Base-by-base conservation (phyloP, 2,888 invertebrate species). In the Hyppa rectilinea region DNA sequence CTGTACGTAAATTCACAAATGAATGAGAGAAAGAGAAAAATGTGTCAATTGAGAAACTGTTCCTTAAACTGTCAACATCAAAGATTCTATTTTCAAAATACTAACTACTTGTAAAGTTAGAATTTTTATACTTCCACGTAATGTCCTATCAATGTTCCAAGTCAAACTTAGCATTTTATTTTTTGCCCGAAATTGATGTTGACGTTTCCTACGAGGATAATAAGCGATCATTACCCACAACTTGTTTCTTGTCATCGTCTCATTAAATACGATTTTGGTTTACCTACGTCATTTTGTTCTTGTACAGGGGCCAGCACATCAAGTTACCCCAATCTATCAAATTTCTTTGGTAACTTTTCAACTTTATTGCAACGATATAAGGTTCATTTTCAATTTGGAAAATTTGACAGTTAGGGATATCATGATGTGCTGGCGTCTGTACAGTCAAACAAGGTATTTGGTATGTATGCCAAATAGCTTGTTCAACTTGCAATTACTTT, bases 221-320 rank as follows among this genome's bases (percentile, higher is more conserved):
- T 67, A 55, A 47, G 31, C 36, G 34, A 38, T 40, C 29, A 75
- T 70, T 70, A 75, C 45, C 47, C 29, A 50, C 23, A 77, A 61
- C 20, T 45, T 34, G 31, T 56, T 34, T 56, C 61, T 58, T 47
- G 50, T 71, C 61, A 71, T 78, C 34, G 20, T 58, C 10, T 50
- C 43, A 58, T 47, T 75, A 50, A 56, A 45, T n/a, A 45, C 12
- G n/a, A n/a, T 40, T 71, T 71, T 23, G n/a, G 17, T 29, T 56
- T 47, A 43, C 29, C 29, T n/a, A 70, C 78, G 50, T 62, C 45
- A 29, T 43, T 49, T 20, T 14, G 26, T 36, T 47, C n/a, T 47
- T 38, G 56, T 55, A n/a, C n/a, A n/a, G n/a, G n/a, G n/a, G n/a
- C n/a, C n/a, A n/a, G n/a, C n/a, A n/a, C n/a, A n/a, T n/a, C n/a